These are phyloP conservation scores for Parazoanthus swiftii DNA, from an alignment of 92 coral and sea anemone genomes.

Conservation along the genomic window DNA sequence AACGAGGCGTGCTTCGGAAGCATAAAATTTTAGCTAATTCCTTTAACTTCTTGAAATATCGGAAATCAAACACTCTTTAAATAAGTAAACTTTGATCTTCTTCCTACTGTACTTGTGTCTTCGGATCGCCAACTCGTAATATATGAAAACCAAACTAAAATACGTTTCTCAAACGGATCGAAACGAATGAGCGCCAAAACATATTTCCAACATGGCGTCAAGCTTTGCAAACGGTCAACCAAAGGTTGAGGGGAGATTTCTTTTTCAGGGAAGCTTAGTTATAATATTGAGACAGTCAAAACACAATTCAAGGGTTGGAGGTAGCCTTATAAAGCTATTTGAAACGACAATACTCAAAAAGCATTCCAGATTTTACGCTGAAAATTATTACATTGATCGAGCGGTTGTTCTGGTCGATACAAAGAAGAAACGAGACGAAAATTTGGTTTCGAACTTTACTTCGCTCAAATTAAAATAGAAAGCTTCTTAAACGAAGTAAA, in stretches of 20 bases:
- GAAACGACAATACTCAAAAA: background rate
- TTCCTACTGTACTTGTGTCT: background rate
- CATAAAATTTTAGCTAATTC: conserved; percentile 6
- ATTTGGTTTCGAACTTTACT: conserved; percentile 26
- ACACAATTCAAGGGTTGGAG: background rate
- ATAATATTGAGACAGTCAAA: background rate
- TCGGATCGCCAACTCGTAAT: background rate
- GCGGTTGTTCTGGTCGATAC: conserved; percentile 12
- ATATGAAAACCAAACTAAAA: background rate
- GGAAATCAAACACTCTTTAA: background rate
- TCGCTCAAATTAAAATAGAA: background rate
- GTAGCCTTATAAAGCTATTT: background rate
- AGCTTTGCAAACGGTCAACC: conserved; percentile 20
- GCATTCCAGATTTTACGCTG: background rate
- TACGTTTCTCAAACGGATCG: conserved; percentile 8
- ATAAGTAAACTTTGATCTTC: background rate
- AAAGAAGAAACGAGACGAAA: conserved; percentile 27
- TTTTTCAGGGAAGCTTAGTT: background rate
- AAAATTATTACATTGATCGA: conserved; percentile 11
- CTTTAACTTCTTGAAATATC: background rate
- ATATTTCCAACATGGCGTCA: conserved; percentile 44
- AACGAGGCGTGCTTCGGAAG: conserved; percentile 30
- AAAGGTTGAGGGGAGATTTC: background rate
- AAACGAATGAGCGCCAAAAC: conserved; percentile 37
- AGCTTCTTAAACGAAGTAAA: background rate